phyloP scores from a whole-genome alignment of 2,888 invertebrate genomes.

The Drosophila macrospina region DNA sequence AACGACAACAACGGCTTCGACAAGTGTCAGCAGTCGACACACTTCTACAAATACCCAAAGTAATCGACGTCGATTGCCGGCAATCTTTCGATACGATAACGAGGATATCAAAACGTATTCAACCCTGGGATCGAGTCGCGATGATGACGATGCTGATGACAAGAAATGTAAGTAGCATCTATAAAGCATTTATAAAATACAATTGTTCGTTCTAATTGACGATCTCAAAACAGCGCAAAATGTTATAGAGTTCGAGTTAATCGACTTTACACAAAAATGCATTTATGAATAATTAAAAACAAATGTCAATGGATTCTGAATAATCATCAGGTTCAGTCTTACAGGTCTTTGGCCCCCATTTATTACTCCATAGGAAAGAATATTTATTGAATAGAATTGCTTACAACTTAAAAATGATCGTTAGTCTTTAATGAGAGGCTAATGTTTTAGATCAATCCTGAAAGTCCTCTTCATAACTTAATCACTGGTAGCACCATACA shows the following conservation, averaged over 20 bases:
- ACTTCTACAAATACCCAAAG: conserved; percentile 54
- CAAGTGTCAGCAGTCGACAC: conserved; percentile 72
- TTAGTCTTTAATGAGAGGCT: no score
- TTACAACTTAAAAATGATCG: neutral
- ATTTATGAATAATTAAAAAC: no score
- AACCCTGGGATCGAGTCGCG: conserved; percentile 82
- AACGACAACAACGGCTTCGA: conserved; percentile 71
- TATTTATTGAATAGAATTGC: neutral
- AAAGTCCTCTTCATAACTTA: conserved; percentile 2
- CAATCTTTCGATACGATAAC: conserved; percentile 77
- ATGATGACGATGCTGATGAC: conserved; percentile 80
- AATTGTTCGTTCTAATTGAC: neutral
- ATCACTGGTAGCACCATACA: no score
- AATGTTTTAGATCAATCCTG: neutral
- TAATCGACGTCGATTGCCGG: conserved; percentile 54
- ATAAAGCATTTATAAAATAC: neutral
- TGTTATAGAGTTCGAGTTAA: no score
- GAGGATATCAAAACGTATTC: conserved; percentile 83
- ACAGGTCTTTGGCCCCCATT: no score
- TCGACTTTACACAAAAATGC: no score
- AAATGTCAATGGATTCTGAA: no score
- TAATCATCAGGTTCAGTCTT: no score
- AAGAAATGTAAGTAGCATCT: conserved; percentile 72
- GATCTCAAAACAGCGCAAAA: no score
- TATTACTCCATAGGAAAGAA: no score